phyloP scores from a whole-genome alignment of 2,113 vertebrate genomes.

The Porphyrio hochstetteri region DNA sequence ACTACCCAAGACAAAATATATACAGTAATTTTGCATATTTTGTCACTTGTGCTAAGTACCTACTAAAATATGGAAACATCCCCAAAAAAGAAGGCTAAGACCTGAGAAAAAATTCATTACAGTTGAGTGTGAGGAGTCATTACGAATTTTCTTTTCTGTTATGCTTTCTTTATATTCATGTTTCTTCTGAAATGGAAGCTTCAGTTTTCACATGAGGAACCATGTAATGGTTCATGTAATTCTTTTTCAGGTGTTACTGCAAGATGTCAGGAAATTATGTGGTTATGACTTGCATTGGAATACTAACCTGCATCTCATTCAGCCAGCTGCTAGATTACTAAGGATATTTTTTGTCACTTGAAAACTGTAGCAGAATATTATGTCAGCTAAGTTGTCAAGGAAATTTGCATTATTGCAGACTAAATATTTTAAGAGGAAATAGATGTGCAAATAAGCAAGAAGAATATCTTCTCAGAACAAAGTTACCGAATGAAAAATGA shows the following conservation, averaged over 20 bases:
- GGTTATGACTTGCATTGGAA: neutral
- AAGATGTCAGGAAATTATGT: neutral
- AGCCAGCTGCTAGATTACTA: neutral
- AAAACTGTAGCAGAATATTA: conserved; percentile 17
- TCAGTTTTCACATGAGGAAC: neutral
- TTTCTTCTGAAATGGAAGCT: neutral
- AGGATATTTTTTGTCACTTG: neutral
- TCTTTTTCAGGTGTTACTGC: neutral
- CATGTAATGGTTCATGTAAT: neutral
- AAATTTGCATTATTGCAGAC: conserved; percentile 35
- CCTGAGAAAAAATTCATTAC: neutral
- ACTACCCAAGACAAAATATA: neutral
- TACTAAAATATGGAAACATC: neutral
- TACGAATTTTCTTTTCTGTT: neutral
- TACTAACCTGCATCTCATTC: neutral
- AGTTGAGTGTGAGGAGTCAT: neutral
- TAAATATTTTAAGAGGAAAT: conserved; percentile 55
- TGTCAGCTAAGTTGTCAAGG: neutral
- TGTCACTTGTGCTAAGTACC: neutral
- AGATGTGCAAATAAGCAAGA: conserved; percentile 34
- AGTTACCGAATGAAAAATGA: neutral
- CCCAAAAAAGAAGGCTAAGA: neutral
- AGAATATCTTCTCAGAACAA: neutral
- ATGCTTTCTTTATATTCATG: neutral
- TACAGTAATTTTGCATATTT: neutral